phyloP scores from a whole-genome alignment of 1,140 invertebrate genomes.

The Papilio polyxenes region DNA sequence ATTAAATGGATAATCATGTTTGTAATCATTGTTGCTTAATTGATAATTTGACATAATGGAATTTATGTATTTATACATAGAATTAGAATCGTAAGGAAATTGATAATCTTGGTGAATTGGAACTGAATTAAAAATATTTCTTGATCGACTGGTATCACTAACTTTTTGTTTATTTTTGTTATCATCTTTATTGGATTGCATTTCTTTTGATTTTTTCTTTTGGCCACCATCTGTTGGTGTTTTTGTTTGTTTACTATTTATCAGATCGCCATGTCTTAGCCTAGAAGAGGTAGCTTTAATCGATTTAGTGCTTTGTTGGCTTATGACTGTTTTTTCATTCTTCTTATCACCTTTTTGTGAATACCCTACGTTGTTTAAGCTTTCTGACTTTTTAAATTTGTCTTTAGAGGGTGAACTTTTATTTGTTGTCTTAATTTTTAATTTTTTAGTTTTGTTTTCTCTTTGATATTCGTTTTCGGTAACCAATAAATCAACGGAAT shows the following conservation, averaged over 20 bases:
- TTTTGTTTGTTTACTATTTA: not conserved
- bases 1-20: constrained; percentile 48
- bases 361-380: not conserved
- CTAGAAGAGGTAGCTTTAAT: not conserved
- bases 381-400: not conserved
- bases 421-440: not conserved
- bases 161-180: constrained; percentile 9
- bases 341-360: not conserved
- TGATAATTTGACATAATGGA: constrained; percentile 28
- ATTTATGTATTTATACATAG: constrained; percentile 27
- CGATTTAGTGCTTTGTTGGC: not conserved
- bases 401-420: not conserved
- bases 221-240: not conserved
- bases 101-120: constrained; percentile 2
- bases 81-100: not conserved
- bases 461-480: not conserved
- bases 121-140: not conserved
- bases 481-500: not conserved
- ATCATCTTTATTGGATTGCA: not conserved
- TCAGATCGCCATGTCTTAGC: not conserved
- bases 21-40: constrained; percentile 30
- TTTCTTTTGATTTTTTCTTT: constrained; percentile 21
- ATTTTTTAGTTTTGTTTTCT: not conserved
- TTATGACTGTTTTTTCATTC: not conserved
- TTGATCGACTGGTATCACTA: not conserved